Conservation (phyloP, 2,113 vertebrate species). For the Grallaria varia region DNA sequence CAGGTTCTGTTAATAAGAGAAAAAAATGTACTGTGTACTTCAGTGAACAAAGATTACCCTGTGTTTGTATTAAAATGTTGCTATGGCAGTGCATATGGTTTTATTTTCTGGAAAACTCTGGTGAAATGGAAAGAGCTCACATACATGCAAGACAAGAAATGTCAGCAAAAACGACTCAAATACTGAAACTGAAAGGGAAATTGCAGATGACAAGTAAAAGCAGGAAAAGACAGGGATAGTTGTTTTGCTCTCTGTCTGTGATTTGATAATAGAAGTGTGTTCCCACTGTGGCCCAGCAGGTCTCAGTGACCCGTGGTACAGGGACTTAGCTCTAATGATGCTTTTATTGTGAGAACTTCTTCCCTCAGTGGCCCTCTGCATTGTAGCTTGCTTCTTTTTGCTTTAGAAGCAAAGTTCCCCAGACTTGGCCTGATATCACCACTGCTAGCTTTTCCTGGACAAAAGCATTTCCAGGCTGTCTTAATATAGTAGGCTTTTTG, state of each 20-base stretch:
- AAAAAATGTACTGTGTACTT: conserved; percentile 53
- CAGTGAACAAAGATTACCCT: conserved; percentile 65
- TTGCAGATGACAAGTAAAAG: not conserved
- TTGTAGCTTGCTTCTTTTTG: not conserved
- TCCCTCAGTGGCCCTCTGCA: not conserved
- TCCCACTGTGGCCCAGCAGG: not conserved
- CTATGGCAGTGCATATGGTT: conserved; percentile 77
- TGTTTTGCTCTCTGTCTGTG: not conserved
- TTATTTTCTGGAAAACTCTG: conserved; percentile 73
- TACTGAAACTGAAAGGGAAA: conserved; percentile 29
- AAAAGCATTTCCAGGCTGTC: not conserved
- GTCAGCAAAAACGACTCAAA: conserved; percentile 17
- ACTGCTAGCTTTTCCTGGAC: not conserved
- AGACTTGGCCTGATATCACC: not conserved
- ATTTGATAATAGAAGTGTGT: not conserved
- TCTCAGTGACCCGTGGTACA: not conserved
- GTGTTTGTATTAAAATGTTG: conserved; percentile 77
- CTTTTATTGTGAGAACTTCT: not conserved
- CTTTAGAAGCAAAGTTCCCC: not conserved
- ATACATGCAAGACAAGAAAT: conserved; percentile 52
- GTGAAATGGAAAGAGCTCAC: conserved; percentile 59
- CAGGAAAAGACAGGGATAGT: not conserved
- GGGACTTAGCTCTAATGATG: not conserved
- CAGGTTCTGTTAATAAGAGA: conserved; percentile 61
- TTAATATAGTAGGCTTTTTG: not conserved